These are phyloP conservation scores for Gonatopus flavifemur DNA, from an alignment of 1,140 invertebrate species.

Conservation along the genomic window DNA sequence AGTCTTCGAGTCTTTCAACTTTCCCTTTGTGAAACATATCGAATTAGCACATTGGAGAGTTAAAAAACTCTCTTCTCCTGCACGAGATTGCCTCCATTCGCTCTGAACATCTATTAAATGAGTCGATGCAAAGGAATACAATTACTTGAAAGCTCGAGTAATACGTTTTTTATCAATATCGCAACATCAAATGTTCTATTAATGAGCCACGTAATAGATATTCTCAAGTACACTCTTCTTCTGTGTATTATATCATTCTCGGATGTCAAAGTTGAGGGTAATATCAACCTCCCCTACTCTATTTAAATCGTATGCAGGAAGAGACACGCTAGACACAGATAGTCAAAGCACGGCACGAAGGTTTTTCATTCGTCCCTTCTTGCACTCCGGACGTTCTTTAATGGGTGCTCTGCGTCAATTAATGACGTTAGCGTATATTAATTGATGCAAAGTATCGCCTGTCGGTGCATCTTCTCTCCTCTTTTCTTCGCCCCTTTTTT, in stretches of 20 bases:
- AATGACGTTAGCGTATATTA: slow-evolving; percentile 40
- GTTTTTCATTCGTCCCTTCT: slow-evolving; percentile 3
- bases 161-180: no score
- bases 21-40: no score
- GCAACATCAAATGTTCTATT: no score
- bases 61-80: no score
- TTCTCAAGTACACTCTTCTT: slow-evolving; percentile 42
- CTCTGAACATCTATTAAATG: no score
- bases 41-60: no score
- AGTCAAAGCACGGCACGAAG: slow-evolving; percentile 3
- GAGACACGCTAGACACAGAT: slow-evolving; percentile 13
- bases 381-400: neutral
- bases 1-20: no score
- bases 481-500: slow-evolving; percentile 16
- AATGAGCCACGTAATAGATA: slow-evolving; percentile 37
- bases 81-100: no score
- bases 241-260: slow-evolving; percentile 40
- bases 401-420: slow-evolving; percentile 34
- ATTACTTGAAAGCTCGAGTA: no score
- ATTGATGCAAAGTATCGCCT: slow-evolving; percentile 35
- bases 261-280: slow-evolving; percentile 39
- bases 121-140: no score
- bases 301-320: slow-evolving; percentile 15
- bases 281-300: slow-evolving; percentile 11
- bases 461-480: slow-evolving; percentile 14